These are phyloP conservation scores for Lycocerus yunnanus DNA, from an alignment of 2,888 invertebrate genomes.

Conservation along the genomic window DNA sequence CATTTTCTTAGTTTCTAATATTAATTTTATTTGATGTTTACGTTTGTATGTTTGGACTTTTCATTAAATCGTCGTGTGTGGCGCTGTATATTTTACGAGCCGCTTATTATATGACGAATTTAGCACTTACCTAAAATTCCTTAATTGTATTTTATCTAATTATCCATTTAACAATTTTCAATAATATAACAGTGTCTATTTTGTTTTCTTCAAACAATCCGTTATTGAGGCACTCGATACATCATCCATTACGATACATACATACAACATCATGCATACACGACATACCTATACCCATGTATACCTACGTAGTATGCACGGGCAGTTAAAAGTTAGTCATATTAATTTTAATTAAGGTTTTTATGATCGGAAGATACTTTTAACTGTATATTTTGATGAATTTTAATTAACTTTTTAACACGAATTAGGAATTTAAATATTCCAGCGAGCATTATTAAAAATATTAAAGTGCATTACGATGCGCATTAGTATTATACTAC, in stretches of 20 bases:
- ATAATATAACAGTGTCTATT: not conserved
- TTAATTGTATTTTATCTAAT: slow-evolving; percentile 28
- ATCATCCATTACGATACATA: not conserved
- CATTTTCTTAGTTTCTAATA: not conserved
- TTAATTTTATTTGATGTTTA: slow-evolving; percentile 6
- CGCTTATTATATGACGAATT: slow-evolving; percentile 31
- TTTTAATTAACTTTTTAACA: not conserved
- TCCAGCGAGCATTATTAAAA: not conserved
- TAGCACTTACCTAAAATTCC: slow-evolving; percentile 31
- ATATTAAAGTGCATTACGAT: not conserved
- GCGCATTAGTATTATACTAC: no score
- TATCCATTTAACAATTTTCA: not conserved
- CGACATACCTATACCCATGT: no score
- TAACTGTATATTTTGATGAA: not conserved
- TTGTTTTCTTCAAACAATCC: not conserved
- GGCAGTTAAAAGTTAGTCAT: not conserved
- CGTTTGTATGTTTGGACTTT: slow-evolving; percentile 37
- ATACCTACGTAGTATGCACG: not conserved
- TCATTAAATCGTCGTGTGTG: slow-evolving; percentile 44
- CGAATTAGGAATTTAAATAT: not conserved
- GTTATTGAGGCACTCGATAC: no score
- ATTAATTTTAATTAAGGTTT: not conserved
- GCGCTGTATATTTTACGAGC: slow-evolving; percentile 33
- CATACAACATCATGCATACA: no score
- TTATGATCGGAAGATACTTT: not conserved